Evolutionary conservation across 30 jellyfish, hydroid and myxozoan species (phyloP), one percentile per base, ranked within the genome.

Genomic region (Haliclystus octoradiatus): DNA sequence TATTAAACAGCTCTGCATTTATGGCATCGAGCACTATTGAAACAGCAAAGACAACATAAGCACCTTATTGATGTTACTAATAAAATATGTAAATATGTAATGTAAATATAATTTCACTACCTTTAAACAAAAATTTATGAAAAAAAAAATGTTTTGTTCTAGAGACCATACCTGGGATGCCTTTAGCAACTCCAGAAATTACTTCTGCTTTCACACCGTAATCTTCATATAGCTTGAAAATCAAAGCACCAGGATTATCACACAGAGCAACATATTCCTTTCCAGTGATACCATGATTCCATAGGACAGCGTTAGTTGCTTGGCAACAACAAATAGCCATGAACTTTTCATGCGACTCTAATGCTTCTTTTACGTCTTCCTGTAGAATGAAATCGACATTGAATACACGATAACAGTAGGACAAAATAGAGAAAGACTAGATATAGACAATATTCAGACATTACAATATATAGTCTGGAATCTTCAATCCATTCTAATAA

Each of bases 101-200:
- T n/a, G n/a, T n/a, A n/a, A n/a, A n/a, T n/a, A n/a, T n/a, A n/a
- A n/a, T n/a, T n/a, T n/a, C n/a, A n/a, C n/a, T n/a, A n/a, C n/a
- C n/a, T n/a, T n/a, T n/a, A n/a, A n/a, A n/a, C n/a, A n/a, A n/a
- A n/a, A n/a, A n/a, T n/a, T n/a, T n/a, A n/a, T n/a, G n/a, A n/a
- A n/a, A n/a, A n/a, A n/a, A n/a, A n/a, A n/a, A n/a, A n/a, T n/a
- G n/a, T n/a, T n/a, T n/a, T n/a, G n/a, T n/a, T n/a, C n/a, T n/a
- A n/a, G n/a, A n/a, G n/a, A n/a, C n/a, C n/a, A 28, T 80, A 88
- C 97, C 71, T 72, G 93, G 97, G 23, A 76, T 85, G 7, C 94
- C 97, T 49, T 64, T 78, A 15, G 80, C 81, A 34, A 74, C 75
- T 34, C 97, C 97, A 63, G 80, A 72, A 9, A 73, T 84, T 35